Percentiles rank a stretch among this genome's conserved stretches.
phyloP scores from a whole-genome alignment of 2,797 vertebrate species.

The Rallus crepitans region DNA sequence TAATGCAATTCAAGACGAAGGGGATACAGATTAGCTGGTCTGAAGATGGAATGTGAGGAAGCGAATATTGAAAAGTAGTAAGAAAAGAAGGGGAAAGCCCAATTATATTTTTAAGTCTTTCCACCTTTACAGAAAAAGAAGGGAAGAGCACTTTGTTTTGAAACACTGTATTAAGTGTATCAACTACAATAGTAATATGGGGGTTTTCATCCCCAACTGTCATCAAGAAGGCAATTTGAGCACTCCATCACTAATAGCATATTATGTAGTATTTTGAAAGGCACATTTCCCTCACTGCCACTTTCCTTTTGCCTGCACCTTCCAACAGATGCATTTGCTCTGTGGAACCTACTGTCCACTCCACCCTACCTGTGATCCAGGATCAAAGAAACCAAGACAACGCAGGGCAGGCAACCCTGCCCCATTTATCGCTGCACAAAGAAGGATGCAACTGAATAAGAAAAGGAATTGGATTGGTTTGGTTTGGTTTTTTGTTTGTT shows the following conservation, averaged over 20 bases:
- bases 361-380: background rate
- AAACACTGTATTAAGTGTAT: background rate
- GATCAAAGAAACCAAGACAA: background rate
- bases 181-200: background rate
- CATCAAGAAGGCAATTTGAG: background rate
- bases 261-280: background rate
- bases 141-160: background rate
- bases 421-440: background rate
- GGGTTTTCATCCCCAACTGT: background rate
- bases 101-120: background rate
- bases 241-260: background rate
- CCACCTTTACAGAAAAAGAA: background rate
- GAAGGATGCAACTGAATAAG: background rate
- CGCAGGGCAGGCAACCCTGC: background rate
- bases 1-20: constrained; percentile 43
- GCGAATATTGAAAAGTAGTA: background rate
- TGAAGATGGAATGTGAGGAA: constrained; percentile 3
- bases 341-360: background rate
- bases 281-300: background rate
- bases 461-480: background rate
- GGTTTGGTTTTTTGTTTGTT: background rate
- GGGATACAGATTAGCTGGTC: constrained; percentile 36
- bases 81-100: background rate
- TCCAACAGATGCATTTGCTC: background rate
- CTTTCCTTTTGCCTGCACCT: background rate